These are phyloP conservation scores for Drosophila sechellia DNA, from an alignment of 1,140 invertebrate species.

Conservation along the genomic window DNA sequence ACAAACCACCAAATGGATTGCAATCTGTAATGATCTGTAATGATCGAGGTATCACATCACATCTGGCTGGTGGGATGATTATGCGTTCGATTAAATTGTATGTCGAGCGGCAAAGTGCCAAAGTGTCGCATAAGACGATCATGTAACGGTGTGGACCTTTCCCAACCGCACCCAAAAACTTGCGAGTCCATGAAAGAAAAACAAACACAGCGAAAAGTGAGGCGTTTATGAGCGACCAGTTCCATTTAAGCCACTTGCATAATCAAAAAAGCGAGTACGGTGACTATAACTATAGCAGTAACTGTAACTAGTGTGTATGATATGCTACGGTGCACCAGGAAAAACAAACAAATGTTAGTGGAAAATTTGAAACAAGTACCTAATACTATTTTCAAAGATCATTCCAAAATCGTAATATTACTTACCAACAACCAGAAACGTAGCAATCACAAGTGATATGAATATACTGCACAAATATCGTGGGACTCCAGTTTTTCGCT, in stretches of 20 bases:
- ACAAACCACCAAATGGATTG: not conserved
- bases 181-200: constrained; percentile 18
- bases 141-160: constrained; percentile 21
- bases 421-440: not conserved
- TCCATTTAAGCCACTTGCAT: constrained; percentile 26
- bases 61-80: not conserved
- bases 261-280: constrained; percentile 11
- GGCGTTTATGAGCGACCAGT: constrained; percentile 30
- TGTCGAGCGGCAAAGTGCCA: constrained; percentile 1
- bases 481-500: not conserved
- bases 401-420: not conserved
- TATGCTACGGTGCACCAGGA: not conserved
- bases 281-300: constrained; percentile 7
- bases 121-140: constrained; percentile 10
- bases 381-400: not conserved
- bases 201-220: constrained; percentile 25
- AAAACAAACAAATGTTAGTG: too few relatives aligned
- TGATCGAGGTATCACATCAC: not conserved
- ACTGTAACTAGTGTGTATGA: constrained; percentile 6
- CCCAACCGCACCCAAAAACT: constrained; percentile 11
- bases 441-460: not conserved
- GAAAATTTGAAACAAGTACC: not conserved
- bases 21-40: not conserved
- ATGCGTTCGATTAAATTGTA: too few relatives aligned
- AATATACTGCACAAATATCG: not conserved